Conservation (phyloP, 2,888 invertebrate species). For the Sarcophaga variegata region DNA sequence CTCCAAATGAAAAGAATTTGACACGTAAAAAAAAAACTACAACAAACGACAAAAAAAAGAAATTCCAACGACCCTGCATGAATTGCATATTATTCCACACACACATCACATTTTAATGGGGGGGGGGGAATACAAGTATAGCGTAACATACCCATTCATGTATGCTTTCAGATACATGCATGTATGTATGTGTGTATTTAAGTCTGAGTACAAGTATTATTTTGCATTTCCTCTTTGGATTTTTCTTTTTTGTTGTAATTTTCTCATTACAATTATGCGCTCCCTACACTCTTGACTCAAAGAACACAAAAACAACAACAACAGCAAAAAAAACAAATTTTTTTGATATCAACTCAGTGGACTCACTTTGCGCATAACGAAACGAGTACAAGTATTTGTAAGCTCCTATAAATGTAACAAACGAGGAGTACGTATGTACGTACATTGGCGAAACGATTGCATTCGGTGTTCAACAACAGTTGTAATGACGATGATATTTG, state of each 20-base stretch:
- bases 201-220: not conserved
- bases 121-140: no score
- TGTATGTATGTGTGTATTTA: constrained; percentile 9
- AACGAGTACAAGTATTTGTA: constrained; percentile 35
- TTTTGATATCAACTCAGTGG: constrained; percentile 51
- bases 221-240: no score
- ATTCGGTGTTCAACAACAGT: constrained; percentile 20
- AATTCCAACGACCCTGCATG: no score
- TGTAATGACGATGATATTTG: no score
- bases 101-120: no score
- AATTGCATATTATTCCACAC: no score
- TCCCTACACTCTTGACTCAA: constrained; percentile 33
- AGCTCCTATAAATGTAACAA: no score
- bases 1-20: no score
- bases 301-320: not conserved
- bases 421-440: no score
- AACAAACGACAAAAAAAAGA: no score
- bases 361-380: constrained; percentile 61
- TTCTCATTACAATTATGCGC: constrained; percentile 14
- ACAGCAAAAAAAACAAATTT: not conserved
- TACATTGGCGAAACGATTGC: not conserved
- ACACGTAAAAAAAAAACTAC: no score
- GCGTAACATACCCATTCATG: not conserved
- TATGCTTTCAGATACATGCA: not conserved
- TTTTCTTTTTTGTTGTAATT: no score